Evolutionary conservation across 2,113 vertebrate species (phyloP), one percentile per base, ranked within the genome.

Genomic region (Copsychus sechellarum): DNA sequence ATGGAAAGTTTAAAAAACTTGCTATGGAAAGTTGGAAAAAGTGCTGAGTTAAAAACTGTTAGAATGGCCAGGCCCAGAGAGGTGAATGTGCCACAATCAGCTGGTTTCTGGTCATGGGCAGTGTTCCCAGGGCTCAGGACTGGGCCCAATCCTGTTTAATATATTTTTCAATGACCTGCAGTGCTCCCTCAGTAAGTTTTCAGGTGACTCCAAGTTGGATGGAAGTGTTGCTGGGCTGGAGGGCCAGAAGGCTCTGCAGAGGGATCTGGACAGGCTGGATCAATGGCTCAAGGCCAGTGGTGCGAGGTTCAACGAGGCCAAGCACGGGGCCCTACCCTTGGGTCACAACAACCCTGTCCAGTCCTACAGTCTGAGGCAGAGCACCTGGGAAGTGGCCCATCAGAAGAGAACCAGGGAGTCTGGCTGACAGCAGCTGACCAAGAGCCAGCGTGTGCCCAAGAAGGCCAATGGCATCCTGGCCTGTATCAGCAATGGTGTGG

Each of bases 221-320:
- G 42, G 15, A 31, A 77, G 12, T 34, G 22, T 17, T 34, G 40
- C 26, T 28, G 17, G 69, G 47, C 47, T 42, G 40, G 54, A 76
- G 40, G 40, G 11, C 13, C 23, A 22, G 40, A 54, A 69, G 18
- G 29, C 18, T 42, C 29, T 69, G 29, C 47, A 61, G 47, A 54
- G 12, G 18, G 0, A 26, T 53, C 29, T 34, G 11, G 29, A 28
- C 9, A 6, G 14, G 14, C 11, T 54, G 47, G 17, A 40, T 76
- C 6, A 7, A 53, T 15, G 15, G 31, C 2, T 8, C 2, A 5
- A 69, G 34, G 45, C 11, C 54, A 54, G 0, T 0, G 15, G 4
- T 16, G 5, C 26, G 25, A 54, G 14, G 18, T 26, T 61, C 29
- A 54, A 14, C 5, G 61, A 12, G 11, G 11, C 40, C 61, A 31